Evolutionary conservation across 2,797 vertebrate species (phyloP).

Genomic region (Scomberomorus guttatus): DNA sequence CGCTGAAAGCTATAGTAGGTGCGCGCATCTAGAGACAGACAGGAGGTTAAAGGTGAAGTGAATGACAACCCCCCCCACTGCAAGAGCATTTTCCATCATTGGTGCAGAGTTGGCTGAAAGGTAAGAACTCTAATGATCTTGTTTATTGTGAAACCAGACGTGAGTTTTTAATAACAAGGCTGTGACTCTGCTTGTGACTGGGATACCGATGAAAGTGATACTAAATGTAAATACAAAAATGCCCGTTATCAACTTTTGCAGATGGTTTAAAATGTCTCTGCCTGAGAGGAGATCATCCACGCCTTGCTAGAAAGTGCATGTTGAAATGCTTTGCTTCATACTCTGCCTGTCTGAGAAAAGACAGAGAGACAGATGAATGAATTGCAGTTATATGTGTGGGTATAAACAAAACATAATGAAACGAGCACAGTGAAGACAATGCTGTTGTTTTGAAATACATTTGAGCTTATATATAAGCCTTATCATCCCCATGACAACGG

Average conservation of each 20-base stretch:
- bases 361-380: conserved; percentile 63
- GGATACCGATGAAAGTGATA: conserved; percentile 62
- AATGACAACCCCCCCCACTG: conserved; percentile 42
- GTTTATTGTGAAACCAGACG: conserved; percentile 50
- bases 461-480: conserved; percentile 89
- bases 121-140: conserved; percentile 63
- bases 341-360: conserved; percentile 52
- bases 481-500: conserved; percentile 95
- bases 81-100: conserved; percentile 32
- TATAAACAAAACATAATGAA: conserved; percentile 83
- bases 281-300: conserved; percentile 59
- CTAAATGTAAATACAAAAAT: conserved; percentile 49
- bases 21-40: conserved; percentile 55
- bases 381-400: conserved; percentile 64
- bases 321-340: conserved; percentile 48
- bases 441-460: conserved; percentile 83
- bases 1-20: conserved; percentile 73
- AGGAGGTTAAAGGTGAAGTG: conserved; percentile 67
- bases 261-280: conserved; percentile 47
- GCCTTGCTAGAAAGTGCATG: conserved; percentile 35
- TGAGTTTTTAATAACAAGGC: conserved; percentile 54
- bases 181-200: conserved; percentile 36
- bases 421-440: conserved; percentile 80
- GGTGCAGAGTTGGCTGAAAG: conserved; percentile 58
- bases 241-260: conserved; percentile 61